Base-by-base conservation (phyloP, 1,140 invertebrate genomes). In the Drosophila grimshawi region DNA sequence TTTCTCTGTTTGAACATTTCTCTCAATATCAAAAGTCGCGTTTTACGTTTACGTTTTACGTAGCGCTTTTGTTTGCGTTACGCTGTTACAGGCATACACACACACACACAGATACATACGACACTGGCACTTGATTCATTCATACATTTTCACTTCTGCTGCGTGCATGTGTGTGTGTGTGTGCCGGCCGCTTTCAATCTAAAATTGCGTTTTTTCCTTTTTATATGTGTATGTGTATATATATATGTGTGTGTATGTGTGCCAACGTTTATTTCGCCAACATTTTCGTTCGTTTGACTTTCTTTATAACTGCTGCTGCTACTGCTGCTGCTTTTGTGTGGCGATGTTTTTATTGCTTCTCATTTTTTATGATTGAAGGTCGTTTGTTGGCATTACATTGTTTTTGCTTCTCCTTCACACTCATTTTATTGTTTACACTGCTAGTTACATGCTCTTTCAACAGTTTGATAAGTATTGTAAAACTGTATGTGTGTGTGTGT, bases 331-430 rank as follows among this genome's bases (percentile, higher is more conserved):
- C 45, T 70, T 76, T 73, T 46, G 52, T 72, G 43, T 56, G 57
- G 35, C 69, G 65, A 56, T 69, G 65, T 69, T 75, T 83, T 83
- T 81, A 57, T 61, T 75, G 53, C 53, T 86, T 68, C 75, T 61
- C 66, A 67, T 73, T 72, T 70, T 86, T 86, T 82, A 86, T 82
- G 76, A 86, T 71, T 77, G 83, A 86, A 83, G 80, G 85, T 89
- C 83, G 85, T 72, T 80, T 55, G 45, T 65, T 29, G 66, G 32
- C 48, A 39, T 67, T 45, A 30, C 27, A 43, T 49, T 46, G 56
- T 30, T 51, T 64, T 61, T 61, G 62, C 41, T 48, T 43, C 29
- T 69, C 51, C n/a, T 51, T 66, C 35, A 29, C 55, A 53, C 37
- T 27, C 69, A 67, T 59, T 64, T 75, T 64, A 66, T 63, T 60